Evolutionary conservation across 2,797 vertebrate genomes (phyloP).

Genomic region (Poeciliopsis infans): DNA sequence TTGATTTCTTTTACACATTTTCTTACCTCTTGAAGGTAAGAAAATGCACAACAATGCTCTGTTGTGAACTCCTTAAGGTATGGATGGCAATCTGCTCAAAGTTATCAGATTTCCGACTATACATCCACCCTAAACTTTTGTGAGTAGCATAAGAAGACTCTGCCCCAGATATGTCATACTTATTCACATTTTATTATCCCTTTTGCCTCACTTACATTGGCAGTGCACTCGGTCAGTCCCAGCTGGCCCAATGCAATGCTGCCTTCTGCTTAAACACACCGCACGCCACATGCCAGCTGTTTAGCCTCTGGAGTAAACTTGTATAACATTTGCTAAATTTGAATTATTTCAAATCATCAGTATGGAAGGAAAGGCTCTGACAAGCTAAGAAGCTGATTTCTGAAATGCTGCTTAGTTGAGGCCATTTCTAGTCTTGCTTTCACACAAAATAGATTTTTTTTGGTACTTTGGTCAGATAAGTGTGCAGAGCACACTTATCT

Average conservation of each 20-base stretch:
- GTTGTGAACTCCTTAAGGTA: conserved; percentile 14
- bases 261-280: conserved; percentile 68
- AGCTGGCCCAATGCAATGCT: conserved; percentile 68
- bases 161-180: conserved; percentile 72
- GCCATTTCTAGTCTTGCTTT: background rate
- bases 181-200: conserved; percentile 65
- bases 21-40: background rate
- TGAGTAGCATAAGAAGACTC: conserved; percentile 45
- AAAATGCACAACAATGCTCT: conserved; percentile 2
- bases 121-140: conserved; percentile 52
- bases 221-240: conserved; percentile 63
- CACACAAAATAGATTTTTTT: background rate
- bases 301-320: conserved; percentile 43
- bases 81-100: conserved; percentile 36
- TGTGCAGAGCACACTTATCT: too few relatives aligned
- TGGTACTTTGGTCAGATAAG: background rate
- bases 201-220: conserved; percentile 68
- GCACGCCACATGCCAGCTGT: conserved; percentile 61
- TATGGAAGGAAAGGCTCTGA: conserved; percentile 20
- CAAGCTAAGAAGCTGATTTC: conserved; percentile 28
- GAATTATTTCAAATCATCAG: conserved; percentile 21
- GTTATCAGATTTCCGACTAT: conserved; percentile 39
- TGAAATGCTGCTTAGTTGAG: conserved; percentile 19
- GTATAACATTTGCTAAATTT: conserved; percentile 43
- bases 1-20: background rate